A percentile compares a stretch with the other conserved stretches of the same genome.
Evolutionary conservation across 1,140 invertebrate species (phyloP).

Genomic region (Cotesia glomerata): DNA sequence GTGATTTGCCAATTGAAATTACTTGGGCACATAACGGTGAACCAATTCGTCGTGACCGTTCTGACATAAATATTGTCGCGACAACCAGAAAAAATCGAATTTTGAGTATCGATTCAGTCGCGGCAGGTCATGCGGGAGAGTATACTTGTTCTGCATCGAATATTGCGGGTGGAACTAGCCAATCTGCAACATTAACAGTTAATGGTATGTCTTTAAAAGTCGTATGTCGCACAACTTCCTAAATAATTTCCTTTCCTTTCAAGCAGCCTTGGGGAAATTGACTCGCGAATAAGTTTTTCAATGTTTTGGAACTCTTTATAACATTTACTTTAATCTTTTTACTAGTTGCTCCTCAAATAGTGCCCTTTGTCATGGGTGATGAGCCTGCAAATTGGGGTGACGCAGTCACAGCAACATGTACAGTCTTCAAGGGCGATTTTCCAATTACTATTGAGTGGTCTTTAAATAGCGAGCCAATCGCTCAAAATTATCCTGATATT

Average conservation of each 20-base stretch:
- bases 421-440: slow-evolving; percentile 73
- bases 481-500: slow-evolving; percentile 32
- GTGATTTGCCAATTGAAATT: slow-evolving; percentile 75
- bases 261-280: slow-evolving; percentile 8
- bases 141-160: slow-evolving; percentile 77
- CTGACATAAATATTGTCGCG: slow-evolving; percentile 53
- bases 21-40: slow-evolving; percentile 62
- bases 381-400: slow-evolving; percentile 75
- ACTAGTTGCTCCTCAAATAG: slow-evolving; percentile 73
- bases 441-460: slow-evolving; percentile 69
- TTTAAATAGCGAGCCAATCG: slow-evolving; percentile 54
- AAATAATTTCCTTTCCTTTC: not conserved
- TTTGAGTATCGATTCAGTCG: slow-evolving; percentile 75
- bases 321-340: not conserved
- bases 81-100: slow-evolving; percentile 67
- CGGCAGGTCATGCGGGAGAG: slow-evolving; percentile 71
- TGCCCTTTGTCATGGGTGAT: slow-evolving; percentile 73
- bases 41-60: slow-evolving; percentile 47
- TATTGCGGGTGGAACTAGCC: slow-evolving; percentile 69
- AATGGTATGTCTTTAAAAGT: slow-evolving; percentile 63
- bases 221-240: not conserved
- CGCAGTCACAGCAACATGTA: slow-evolving; percentile 72
- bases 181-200: slow-evolving; percentile 68
- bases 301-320: not conserved
- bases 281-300: not conserved